Percentiles rank a stretch among this genome's conserved stretches.
Conservation (phyloP, 2,797 vertebrate genomes). For the Falco columbarius region DNA sequence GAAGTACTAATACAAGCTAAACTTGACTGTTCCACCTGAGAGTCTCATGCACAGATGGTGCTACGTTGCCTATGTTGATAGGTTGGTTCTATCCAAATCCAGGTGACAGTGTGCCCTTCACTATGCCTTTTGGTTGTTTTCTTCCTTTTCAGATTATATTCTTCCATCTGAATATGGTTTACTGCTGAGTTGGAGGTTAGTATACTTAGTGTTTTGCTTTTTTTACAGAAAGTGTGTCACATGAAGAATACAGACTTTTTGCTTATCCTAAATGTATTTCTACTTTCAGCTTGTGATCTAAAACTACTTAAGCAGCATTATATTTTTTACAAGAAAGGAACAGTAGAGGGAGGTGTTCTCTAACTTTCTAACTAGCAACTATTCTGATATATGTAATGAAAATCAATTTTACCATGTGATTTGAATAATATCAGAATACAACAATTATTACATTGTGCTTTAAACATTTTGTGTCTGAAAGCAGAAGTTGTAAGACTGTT, state of each 20-base stretch:
- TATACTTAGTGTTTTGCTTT: not conserved
- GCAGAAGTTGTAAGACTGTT: not conserved
- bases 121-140: not conserved
- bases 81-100: not conserved
- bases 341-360: slow-evolving; percentile 73
- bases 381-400: not conserved
- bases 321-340: slow-evolving; percentile 10
- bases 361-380: not conserved
- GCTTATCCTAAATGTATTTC: not conserved
- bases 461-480: not conserved
- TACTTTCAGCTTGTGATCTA: not conserved
- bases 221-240: not conserved
- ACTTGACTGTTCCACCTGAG: not conserved
- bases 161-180: not conserved
- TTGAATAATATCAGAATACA: not conserved
- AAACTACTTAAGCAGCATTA: not conserved
- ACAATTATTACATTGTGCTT: not conserved
- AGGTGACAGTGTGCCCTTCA: not conserved
- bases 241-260: not conserved
- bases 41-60: not conserved
- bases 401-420: not conserved
- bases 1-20: not conserved
- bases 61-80: not conserved
- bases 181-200: not conserved
- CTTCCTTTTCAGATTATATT: not conserved